Percentiles rank a stretch among this genome's conserved stretches.
These are phyloP conservation scores for Plectus sambesii DNA, from an alignment of 1,140 invertebrate genomes.

Conservation along the genomic window DNA sequence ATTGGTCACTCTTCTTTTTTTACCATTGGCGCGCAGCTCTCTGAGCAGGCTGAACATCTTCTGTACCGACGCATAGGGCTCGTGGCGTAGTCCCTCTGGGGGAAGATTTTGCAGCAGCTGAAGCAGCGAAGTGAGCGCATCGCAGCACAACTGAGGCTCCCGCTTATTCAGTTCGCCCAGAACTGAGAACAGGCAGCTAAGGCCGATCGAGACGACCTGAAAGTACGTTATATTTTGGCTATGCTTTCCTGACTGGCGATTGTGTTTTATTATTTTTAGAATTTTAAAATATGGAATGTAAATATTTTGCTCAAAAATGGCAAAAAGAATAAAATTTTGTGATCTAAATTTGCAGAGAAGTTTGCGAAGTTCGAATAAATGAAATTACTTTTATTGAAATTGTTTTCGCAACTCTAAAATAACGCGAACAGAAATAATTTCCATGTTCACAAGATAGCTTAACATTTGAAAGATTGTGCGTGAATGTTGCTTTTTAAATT, in stretches of 20 bases:
- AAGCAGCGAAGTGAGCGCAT: constrained; percentile 34
- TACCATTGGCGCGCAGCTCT: constrained; percentile 27
- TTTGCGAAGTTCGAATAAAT: background rate
- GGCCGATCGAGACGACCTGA: constrained; percentile 23
- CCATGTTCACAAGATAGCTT: too few relatives aligned
- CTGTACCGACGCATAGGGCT: constrained; percentile 24
- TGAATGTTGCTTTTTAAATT: too few relatives aligned
- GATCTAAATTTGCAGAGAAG: constrained; percentile 1
- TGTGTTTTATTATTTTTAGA: constrained; percentile 1
- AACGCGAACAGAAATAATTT: too few relatives aligned
- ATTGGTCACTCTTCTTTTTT: background rate
- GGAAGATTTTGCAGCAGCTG: constrained; percentile 31
- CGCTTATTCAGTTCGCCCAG: constrained; percentile 35
- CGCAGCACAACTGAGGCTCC: constrained; percentile 35
- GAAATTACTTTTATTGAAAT: constrained; percentile 7
- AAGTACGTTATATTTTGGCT: too few relatives aligned
- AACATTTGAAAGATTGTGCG: too few relatives aligned
- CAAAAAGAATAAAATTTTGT: constrained; percentile 4
- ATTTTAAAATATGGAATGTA: background rate
- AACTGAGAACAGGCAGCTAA: constrained; percentile 36
- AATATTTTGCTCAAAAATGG: background rate
- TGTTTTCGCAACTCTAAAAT: too few relatives aligned
- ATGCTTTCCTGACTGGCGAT: too few relatives aligned
- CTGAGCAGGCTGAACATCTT: constrained; percentile 30
- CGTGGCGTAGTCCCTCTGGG: constrained; percentile 26